Evolutionary conservation across 2,888 invertebrate genomes (phyloP), one percentile per base, ranked within the genome.

Genomic region (Hypercompe scribonia): DNA sequence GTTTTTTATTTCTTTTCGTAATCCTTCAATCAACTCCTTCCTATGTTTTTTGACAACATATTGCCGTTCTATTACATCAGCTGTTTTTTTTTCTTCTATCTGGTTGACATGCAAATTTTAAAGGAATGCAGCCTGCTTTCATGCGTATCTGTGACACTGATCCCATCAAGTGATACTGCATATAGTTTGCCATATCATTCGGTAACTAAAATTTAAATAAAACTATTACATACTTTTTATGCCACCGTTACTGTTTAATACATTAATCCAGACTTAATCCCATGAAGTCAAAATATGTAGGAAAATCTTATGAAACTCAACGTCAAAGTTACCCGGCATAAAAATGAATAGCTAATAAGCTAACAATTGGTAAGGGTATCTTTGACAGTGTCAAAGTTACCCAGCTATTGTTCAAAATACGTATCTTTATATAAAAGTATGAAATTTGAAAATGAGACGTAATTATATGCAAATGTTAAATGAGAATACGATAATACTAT

Each of bases 321-420:
- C 31, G 61, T 61, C 61, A 61, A 61, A 61, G 61, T 61, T 31
- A 61, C 11, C 61, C 1, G 4, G 63, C 33, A 68, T 58, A 1
- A 68, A 63, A 61, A 68, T 64, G n/a, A 64, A 64, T 68, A 64
- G 68, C 64, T n/a, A n/a, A n/a, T n/a, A n/a, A n/a, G n/a, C n/a
- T 72, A 10, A 68, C 42, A 71, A 67, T 61, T 21, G 61, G 13
- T 58, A 68, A 4, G 68, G 63, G 67, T 72, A 72, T 67, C 67
- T 42, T 67, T 72, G 67, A 34, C 46, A 67, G 58, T 67, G 63
- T 67, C 72, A 72, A 67, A 67, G 66, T 72, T 72, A 72, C 68
- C 72, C 72, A 72, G 61, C 34, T 21, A 34, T 54, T 24, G 33
- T 68, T 54, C 50, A 68, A 68, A 68, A 68, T 46, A 67, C 39